Conservation (phyloP, 2,797 vertebrate species). For the Lepus oiostolus region DNA sequence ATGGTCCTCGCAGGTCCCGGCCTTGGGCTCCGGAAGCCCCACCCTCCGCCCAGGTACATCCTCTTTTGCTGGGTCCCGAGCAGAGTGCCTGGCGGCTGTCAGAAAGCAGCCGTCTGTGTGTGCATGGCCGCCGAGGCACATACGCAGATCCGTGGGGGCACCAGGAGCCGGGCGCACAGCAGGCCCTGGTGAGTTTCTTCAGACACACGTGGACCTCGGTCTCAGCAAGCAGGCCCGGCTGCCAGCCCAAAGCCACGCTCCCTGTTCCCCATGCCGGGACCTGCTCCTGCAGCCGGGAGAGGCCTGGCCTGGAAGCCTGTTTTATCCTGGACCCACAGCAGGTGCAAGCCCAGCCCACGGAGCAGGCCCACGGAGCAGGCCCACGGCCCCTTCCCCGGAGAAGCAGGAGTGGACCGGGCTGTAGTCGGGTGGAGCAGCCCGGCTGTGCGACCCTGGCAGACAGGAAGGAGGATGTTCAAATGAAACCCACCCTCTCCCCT, state of each 20-base stretch:
- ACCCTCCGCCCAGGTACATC: neutral
- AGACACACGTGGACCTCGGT: neutral
- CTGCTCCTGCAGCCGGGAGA: neutral
- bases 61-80: neutral
- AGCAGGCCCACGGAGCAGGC: neutral
- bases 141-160: neutral
- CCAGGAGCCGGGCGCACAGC: neutral
- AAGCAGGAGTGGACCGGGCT: neutral
- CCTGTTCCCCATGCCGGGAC: neutral
- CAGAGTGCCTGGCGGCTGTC: neutral
- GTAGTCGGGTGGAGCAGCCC: neutral
- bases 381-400: neutral
- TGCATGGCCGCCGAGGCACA: no score
- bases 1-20: no score
- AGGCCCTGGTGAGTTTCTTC: neutral
- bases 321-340: neutral
- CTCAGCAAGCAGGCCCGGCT: neutral
- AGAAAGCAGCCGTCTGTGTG: neutral
- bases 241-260: neutral
- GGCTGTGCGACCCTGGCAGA: no score
- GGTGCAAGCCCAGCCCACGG: neutral
- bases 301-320: neutral
- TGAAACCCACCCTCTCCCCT: neutral
- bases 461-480: neutral
- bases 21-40: neutral